A percentile compares a stretch with the other conserved stretches of the same genome.
phyloP scores from a whole-genome alignment of 2,888 invertebrate genomes.

The Chymomyza fuscimana region DNA sequence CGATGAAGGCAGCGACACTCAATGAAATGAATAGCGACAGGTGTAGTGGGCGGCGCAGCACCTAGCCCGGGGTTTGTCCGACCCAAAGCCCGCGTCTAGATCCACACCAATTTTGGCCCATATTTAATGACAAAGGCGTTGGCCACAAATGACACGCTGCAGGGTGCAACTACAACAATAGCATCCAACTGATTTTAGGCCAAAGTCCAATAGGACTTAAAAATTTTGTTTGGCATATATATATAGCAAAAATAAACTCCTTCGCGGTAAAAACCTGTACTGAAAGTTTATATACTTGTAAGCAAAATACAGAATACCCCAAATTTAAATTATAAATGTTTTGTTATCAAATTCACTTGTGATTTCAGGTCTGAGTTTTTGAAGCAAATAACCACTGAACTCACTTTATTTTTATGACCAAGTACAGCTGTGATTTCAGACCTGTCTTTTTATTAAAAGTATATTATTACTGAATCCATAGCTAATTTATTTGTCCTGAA shows the following conservation, averaged over 20 bases:
- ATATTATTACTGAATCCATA: too few relatives aligned
- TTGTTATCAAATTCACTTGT: too few relatives aligned
- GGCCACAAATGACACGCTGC: not conserved
- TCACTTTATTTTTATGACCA: too few relatives aligned
- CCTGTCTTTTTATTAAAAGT: too few relatives aligned
- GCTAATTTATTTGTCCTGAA: too few relatives aligned
- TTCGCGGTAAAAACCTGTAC: too few relatives aligned
- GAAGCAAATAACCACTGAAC: too few relatives aligned
- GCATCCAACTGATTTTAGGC: not conserved
- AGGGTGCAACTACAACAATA: not conserved
- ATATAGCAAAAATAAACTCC: not conserved
- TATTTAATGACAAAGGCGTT: conserved; percentile 6
- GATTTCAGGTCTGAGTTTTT: too few relatives aligned
- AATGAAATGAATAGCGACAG: conserved; percentile 3
- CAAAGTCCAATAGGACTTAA: not conserved
- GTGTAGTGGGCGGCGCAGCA: not conserved
- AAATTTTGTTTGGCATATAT: not conserved
- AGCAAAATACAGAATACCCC: too few relatives aligned
- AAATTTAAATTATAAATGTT: too few relatives aligned
- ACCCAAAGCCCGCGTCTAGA: not conserved
- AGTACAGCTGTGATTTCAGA: too few relatives aligned
- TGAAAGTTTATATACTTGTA: too few relatives aligned
- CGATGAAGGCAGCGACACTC: conserved; percentile 34
- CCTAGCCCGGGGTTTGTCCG: not conserved
- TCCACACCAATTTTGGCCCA: not conserved